Evolutionary conservation across 1,140 invertebrate species (phyloP), one percentile per base, ranked within the genome.

Genomic region (Tigriopus japonicus): DNA sequence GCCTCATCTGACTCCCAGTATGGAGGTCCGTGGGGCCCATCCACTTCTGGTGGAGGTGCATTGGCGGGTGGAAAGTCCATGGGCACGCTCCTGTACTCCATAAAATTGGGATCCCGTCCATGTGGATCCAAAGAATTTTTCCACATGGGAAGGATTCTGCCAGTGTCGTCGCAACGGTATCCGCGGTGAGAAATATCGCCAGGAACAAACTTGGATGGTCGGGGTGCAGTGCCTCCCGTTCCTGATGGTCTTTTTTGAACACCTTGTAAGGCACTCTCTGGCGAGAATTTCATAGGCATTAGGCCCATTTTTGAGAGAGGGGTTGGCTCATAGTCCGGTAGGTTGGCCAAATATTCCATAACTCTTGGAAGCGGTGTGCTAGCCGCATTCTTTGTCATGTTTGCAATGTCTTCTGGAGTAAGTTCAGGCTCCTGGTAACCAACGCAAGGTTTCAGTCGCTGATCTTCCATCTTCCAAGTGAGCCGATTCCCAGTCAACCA

Each of bases 291-390:
- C 10, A 49, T 3, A 12, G 45, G 45, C 3, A 12, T 49, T 12
- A 21, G 45, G n/a, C 45, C 45, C 45, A 49, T 35, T 35, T 35
- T 35, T 35, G 28, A 35, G 3, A 35, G 28, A 49, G 45, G 45
- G 7, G 35, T 40, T 3, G 59, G 59, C 6, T 24, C 9, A 55
- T 61, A 61, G 35, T 61, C 59, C 7, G 59, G 59, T 10, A 61
- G 59, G 12, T 15, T 52, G n/a, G 59, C 59, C 21, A 61, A 24
- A 21, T 61, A 61, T 40, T 61, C 59, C 13, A 56, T n/a, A 14
- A 23, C 19, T 23, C 59, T 1, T 10, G 23, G 43, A 6, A 61
- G 59, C 3, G 59, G 59, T 3, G 23, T 23, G 13, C 58, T 28
- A 3, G 43, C 7, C 6, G 21, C 14, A 15, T 40, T 24, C 28